Base-by-base conservation (phyloP, 2,888 invertebrate species). In the Euzetes globulus region DNA sequence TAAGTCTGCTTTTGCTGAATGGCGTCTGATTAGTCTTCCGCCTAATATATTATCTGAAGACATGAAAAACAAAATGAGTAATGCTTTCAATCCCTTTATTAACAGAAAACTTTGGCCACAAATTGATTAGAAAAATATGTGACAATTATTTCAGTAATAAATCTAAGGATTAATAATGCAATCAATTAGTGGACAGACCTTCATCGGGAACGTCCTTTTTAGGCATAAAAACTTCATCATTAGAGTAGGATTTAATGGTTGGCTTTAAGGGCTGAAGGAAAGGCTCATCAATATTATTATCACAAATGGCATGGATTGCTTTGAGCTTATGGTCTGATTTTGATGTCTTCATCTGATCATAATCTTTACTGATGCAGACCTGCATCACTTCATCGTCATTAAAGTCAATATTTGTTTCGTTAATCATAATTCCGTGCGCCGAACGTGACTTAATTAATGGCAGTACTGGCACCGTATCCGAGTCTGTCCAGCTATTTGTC, bases 1-100 rank as follows among this genome's bases (percentile, higher is more conserved):
- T 15, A 74, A 47, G 37, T 74, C 74, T 50, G 74, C 74, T 25
- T 55, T 74, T 5, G 74, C 74, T 29, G 74, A 74, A 63, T 74
- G 74, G 13, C 74, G 15, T 58, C 74, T 55, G 25, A 37, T 33
- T 41, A 74, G 47, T 47, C 27, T 25, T 58, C 52, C 37, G 7
- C 22, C 33, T 19, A 74, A 55, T 25, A 74, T 58, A 33, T 71
- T 50, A 25, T 41, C 47, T 70, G 63, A 65, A 29, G 27, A 27
- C 19, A 33, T 15, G 33, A 29, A 13, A 33, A 13, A 41, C 9
- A 41, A n/a, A n/a, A n/a, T n/a, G n/a, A n/a, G n/a, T n/a, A n/a
- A n/a, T n/a, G n/a, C 13, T 41, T 41, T 41, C 41, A 41, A 1
- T 1, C 1, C 41, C 13, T 41, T 41, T 5, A 41, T 41, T 41